Evolutionary conservation across 2,797 vertebrate species (phyloP).

Genomic region (Nasua narica): DNA sequence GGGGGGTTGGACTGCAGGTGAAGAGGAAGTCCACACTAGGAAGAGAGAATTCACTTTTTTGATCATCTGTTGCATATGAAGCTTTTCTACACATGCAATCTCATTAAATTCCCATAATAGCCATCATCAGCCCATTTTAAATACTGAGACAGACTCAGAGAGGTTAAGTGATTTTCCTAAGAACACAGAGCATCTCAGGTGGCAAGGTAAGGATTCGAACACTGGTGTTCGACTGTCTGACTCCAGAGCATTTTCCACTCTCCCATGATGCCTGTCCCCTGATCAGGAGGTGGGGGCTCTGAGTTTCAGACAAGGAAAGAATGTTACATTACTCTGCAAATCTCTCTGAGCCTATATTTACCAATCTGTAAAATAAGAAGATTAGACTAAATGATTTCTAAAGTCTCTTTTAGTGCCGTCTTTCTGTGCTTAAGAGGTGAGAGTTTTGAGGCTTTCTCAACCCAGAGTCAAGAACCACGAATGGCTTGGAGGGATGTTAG

Average conservation of each 20-base stretch:
- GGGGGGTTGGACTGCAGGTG: not conserved
- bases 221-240: not conserved
- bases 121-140: not conserved
- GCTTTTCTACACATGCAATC: not conserved
- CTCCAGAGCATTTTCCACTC: not conserved
- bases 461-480: not conserved
- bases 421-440: not conserved
- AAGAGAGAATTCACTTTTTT: not conserved
- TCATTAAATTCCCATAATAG: not conserved
- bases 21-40: not conserved
- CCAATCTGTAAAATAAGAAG: not conserved
- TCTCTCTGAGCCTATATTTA: not conserved
- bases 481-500: not conserved
- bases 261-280: not conserved
- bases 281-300: not conserved
- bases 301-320: not conserved
- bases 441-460: not conserved
- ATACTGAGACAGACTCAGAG: not conserved
- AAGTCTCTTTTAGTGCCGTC: not conserved
- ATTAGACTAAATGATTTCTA: not conserved
- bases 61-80: not conserved
- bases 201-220: not conserved
- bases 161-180: not conserved
- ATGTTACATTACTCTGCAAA: not conserved
- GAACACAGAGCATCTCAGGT: not conserved